Conservation (phyloP, 2,888 invertebrate genomes). For the Drosophila imparisetae region DNA sequence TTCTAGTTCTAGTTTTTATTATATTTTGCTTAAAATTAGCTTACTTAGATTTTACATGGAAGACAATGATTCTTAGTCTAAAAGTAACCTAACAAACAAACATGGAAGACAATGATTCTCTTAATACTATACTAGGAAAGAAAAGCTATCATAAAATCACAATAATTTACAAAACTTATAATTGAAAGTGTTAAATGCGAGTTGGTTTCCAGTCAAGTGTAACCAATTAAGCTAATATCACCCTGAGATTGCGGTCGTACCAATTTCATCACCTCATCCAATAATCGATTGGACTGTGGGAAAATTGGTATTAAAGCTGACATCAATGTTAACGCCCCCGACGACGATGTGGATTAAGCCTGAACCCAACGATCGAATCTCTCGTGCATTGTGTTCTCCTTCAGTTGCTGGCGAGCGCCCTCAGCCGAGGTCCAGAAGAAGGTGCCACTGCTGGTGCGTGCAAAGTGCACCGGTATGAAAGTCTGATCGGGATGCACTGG, state of each 20-base stretch:
- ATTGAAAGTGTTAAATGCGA: conserved; percentile 71
- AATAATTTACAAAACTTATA: conserved; percentile 56
- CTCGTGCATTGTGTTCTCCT: conserved; percentile 51
- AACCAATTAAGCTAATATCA: conserved; percentile 78
- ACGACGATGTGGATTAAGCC: conserved; percentile 61
- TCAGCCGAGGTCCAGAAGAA: conserved; percentile 91
- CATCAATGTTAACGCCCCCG: conserved; percentile 8
- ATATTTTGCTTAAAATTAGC: conserved; percentile 58
- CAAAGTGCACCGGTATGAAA: conserved; percentile 90
- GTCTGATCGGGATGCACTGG: conserved; percentile 79
- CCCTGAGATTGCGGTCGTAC: conserved; percentile 66
- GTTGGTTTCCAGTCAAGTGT: conserved; percentile 33
- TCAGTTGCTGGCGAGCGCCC: conserved; percentile 59
- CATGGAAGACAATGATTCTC: conserved; percentile 82
- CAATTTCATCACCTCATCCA: conserved; percentile 43
- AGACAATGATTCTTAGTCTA: conserved; percentile 76
- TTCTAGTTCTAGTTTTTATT: conserved; percentile 49
- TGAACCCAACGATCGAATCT: conserved; percentile 83
- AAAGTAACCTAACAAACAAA: conserved; percentile 71
- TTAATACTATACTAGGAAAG: conserved; percentile 54
- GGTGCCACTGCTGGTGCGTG: conserved; percentile 91
- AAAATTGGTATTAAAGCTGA: conserved; percentile 81
- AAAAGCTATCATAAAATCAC: conserved; percentile 62
- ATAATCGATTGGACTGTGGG: conserved; percentile 28
- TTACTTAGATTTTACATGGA: conserved; percentile 75